Evolutionary conservation across 2,888 invertebrate species (phyloP).

Genomic region (Lysandra coridon): DNA sequence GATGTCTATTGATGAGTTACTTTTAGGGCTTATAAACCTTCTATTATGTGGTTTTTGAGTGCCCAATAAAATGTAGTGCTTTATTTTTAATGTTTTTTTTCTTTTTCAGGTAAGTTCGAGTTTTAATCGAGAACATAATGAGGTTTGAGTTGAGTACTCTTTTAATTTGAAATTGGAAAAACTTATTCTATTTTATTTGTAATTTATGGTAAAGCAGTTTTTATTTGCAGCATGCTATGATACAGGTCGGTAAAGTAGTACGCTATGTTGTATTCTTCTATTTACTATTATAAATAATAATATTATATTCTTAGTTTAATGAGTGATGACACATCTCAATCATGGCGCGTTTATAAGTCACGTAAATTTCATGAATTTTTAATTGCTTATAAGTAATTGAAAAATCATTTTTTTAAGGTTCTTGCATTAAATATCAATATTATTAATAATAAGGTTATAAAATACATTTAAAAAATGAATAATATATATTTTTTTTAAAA

Average conservation of each 20-base stretch:
- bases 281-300: no score
- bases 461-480: no score
- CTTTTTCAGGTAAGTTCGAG: slow-evolving; percentile 56
- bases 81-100: slow-evolving; percentile 50
- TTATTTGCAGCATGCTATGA: slow-evolving; percentile 5
- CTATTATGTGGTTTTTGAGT: slow-evolving; percentile 42
- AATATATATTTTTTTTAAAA: no score
- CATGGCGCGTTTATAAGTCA: no score
- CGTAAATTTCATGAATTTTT: no score
- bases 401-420: no score
- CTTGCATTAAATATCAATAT: no score
- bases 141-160: neutral
- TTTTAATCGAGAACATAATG: slow-evolving; percentile 12
- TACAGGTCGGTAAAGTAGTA: neutral
- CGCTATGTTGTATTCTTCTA: neutral
- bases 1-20: neutral
- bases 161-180: neutral
- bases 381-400: no score
- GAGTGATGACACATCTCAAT: neutral
- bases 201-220: neutral
- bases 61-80: slow-evolving; percentile 48
- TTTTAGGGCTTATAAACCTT: slow-evolving; percentile 8
- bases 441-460: no score
- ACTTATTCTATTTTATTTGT: neutral
- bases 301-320: neutral